Base-by-base conservation (phyloP, 2,888 invertebrate genomes). In the Petrolisthes manimaculis region DNA sequence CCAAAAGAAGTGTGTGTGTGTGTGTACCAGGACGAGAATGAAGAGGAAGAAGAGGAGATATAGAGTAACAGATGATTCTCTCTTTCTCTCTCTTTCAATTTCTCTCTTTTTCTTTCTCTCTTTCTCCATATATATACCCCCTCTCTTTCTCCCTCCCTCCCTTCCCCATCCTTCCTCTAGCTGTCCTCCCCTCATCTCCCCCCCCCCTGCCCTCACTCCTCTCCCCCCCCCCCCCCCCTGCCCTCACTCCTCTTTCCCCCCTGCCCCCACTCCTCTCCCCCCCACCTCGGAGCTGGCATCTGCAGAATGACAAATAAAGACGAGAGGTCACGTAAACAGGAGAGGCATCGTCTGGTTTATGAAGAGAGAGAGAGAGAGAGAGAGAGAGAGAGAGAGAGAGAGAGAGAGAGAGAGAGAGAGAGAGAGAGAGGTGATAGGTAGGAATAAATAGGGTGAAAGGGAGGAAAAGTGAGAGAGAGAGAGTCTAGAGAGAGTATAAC, bases 271-370 rank as follows among this genome's bases (percentile, higher is more conserved):
- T n/a, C n/a, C n/a, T n/a, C n/a, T n/a, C n/a, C n/a, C 74, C 24
- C 67, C 55, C 54, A 14, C 69, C 21, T 54, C 8, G 18, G 9
- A 53, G n/a, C 74, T 69, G 55, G 74, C 67, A 71, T 69, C n/a
- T 54, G 18, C 24, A 81, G 86, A 86, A 86, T 86, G 86, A 86
- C 86, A 86, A 86, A 86, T 86, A 86, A 80, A 86, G 80, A 74
- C 86, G 53, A 53, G 86, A 37, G n/a, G 18, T 54, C 82, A 56
- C 86, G 86, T 86, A 86, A 86, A 82, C 86, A 86, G 75, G 82
- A 82, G 81, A 86, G 55, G 67, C 37, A 82, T 81, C 86, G 75
- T 55, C 82, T 86, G 80, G 86, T 82, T 86, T 86, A 86, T 86
- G 86, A n/a, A 86, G 82, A 82, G 86, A 86, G n/a, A n/a, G n/a